These are phyloP conservation scores for Selene dorsalis DNA, from an alignment of 2,797 vertebrate species.

Conservation along the genomic window DNA sequence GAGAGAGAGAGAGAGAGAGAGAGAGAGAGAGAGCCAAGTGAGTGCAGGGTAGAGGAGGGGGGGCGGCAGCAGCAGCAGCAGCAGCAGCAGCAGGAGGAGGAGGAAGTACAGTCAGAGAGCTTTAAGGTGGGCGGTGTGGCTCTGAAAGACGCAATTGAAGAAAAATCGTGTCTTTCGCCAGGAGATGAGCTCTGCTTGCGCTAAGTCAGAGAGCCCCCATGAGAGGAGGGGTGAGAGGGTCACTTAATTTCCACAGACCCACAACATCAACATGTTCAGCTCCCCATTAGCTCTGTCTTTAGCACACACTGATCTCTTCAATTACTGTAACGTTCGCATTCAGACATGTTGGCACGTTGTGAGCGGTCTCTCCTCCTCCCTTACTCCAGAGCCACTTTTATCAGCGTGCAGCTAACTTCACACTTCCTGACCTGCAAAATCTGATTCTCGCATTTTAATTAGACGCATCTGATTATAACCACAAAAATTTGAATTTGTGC, in stretches of 20 bases:
- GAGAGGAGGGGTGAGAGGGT: constrained; percentile 45
- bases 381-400: not conserved
- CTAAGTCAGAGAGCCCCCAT: constrained; percentile 24
- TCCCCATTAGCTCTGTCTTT: constrained; percentile 40
- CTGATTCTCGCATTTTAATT: not conserved
- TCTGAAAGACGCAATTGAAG: constrained; percentile 57
- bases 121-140: constrained; percentile 30
- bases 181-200: constrained; percentile 52
- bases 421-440: constrained; percentile 30
- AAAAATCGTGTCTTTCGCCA: constrained; percentile 47
- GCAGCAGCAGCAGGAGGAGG: not conserved
- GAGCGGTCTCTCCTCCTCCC: not conserved
- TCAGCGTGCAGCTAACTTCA: constrained; percentile 9
- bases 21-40: constrained; percentile 29
- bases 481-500: not conserved
- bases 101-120: constrained; percentile 32
- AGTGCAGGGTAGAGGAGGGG: constrained; percentile 15
- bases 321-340: not conserved
- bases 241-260: constrained; percentile 58
- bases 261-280: constrained; percentile 60
- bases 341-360: not conserved
- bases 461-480: constrained; percentile 8
- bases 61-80: not conserved
- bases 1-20: constrained; percentile 35
- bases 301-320: constrained; percentile 29